A percentile compares a stretch with the other conserved stretches of the same genome.
These are phyloP conservation scores for Chalcosyrphus nemorum DNA, from an alignment of 2,888 invertebrate genomes.

Conservation along the genomic window DNA sequence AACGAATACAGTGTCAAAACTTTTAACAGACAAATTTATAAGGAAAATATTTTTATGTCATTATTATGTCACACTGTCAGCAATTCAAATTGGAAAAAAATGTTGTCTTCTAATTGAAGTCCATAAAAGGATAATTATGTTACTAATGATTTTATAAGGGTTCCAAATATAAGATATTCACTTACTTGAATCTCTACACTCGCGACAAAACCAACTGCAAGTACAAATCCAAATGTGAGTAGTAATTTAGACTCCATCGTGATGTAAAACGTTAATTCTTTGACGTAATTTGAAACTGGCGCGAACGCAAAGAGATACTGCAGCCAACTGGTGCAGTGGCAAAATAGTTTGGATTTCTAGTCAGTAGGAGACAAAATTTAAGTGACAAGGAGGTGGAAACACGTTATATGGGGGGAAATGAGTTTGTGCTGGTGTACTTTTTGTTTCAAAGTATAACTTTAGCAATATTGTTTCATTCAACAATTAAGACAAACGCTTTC, in stretches of 20 bases:
- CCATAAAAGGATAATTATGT: no score
- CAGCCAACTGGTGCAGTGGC: slow-evolving; percentile 36
- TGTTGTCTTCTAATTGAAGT: no score
- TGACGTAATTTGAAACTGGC: slow-evolving; percentile 9
- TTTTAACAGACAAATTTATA: no score
- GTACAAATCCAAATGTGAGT: slow-evolving; percentile 39
- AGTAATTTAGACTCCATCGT: slow-evolving; percentile 39
- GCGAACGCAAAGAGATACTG: slow-evolving; percentile 52
- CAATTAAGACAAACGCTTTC: neutral
- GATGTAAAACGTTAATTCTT: neutral
- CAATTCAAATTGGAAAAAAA: no score
- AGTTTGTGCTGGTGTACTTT: slow-evolving; percentile 3
- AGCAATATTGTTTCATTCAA: neutral
- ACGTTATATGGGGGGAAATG: slow-evolving; percentile 35
- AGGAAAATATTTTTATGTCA: no score
- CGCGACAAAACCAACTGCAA: slow-evolving; percentile 38
- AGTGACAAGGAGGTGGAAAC: slow-evolving; percentile 46
- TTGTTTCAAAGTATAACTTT: neutral
- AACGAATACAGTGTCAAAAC: no score
- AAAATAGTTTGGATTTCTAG: slow-evolving; percentile 30
- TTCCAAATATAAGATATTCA: neutral
- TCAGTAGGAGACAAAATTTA: slow-evolving; percentile 25
- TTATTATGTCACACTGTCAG: no score
- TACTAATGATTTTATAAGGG: no score
- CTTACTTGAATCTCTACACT: slow-evolving; percentile 56